A percentile compares a stretch with the other conserved stretches of the same genome.
phyloP scores from a whole-genome alignment of 1,140 invertebrate species.

The Tenebrio molitor region DNA sequence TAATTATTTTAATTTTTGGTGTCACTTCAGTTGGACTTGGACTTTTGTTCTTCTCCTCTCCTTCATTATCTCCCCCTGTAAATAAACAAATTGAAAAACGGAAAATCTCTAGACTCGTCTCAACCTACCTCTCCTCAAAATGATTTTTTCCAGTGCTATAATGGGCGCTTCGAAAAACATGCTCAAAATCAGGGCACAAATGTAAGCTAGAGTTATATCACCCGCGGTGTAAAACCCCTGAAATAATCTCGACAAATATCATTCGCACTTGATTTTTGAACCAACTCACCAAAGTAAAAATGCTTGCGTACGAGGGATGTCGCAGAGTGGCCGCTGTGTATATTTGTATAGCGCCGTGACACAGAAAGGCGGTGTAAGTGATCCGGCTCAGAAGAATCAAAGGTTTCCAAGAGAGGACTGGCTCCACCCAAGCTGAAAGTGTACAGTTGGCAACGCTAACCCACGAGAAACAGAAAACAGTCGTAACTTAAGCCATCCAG shows the following conservation, averaged over 20 bases:
- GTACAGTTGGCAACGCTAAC: too few relatives aligned
- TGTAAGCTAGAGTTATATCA: constrained; percentile 37
- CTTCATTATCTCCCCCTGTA: too few relatives aligned
- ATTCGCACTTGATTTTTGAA: background rate
- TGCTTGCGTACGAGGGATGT: constrained; percentile 69
- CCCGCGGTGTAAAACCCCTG: constrained; percentile 29
- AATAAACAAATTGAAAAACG: background rate
- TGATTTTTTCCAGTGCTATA: constrained; percentile 36
- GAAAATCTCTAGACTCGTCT: background rate
- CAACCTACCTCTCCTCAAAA: background rate
- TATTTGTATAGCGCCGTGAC: constrained; percentile 78
- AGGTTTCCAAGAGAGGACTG: constrained; percentile 75
- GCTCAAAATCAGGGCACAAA: constrained; percentile 8
- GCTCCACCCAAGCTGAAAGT: constrained; percentile 70
- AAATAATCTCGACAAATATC: background rate
- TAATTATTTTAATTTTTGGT: too few relatives aligned
- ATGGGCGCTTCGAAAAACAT: constrained; percentile 44
- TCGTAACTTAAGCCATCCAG: too few relatives aligned
- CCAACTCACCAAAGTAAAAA: constrained; percentile 68
- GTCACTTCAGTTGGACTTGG: too few relatives aligned
- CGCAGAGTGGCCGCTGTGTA: constrained; percentile 72
- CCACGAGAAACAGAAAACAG: too few relatives aligned
- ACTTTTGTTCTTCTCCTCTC: too few relatives aligned
- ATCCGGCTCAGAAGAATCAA: constrained; percentile 76
- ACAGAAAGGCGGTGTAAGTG: constrained; percentile 80